Percentiles rank a stretch among this genome's conserved stretches.
These are phyloP conservation scores for Melanargia galathea DNA, from an alignment of 2,888 invertebrate species.

Conservation along the genomic window DNA sequence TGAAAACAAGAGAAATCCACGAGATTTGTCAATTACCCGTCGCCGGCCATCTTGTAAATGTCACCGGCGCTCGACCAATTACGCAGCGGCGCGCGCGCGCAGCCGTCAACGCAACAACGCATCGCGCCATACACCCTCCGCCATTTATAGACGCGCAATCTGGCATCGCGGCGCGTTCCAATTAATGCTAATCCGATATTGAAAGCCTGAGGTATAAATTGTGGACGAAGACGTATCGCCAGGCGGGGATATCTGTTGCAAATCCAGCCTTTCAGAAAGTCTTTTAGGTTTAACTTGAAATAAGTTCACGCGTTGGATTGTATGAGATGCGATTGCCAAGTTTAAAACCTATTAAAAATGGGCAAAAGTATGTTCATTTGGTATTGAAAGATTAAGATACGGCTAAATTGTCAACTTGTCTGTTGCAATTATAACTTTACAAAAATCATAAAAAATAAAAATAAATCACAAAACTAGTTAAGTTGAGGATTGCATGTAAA, in stretches of 20 bases:
- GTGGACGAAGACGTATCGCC: slow-evolving; percentile 38
- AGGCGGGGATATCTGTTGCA: slow-evolving; percentile 21
- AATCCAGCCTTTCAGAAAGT: slow-evolving; percentile 3
- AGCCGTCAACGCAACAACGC: slow-evolving; percentile 71
- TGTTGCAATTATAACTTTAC: not conserved
- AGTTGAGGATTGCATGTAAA: slow-evolving; percentile 28
- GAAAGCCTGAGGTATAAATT: slow-evolving; percentile 42
- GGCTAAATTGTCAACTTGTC: too few relatives aligned
- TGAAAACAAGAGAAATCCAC: slow-evolving; percentile 41
- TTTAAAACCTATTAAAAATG: too few relatives aligned
- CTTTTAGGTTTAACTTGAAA: not conserved
- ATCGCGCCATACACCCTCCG: slow-evolving; percentile 71
- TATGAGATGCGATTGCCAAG: too few relatives aligned
- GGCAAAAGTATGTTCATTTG: too few relatives aligned
- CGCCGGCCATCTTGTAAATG: slow-evolving; percentile 80
- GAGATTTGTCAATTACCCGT: slow-evolving; percentile 76
- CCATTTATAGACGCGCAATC: slow-evolving; percentile 78
- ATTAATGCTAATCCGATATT: slow-evolving; percentile 76
- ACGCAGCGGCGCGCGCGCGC: slow-evolving; percentile 75
- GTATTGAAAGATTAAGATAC: too few relatives aligned
- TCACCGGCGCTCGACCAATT: slow-evolving; percentile 78
- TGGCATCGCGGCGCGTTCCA: slow-evolving; percentile 69
- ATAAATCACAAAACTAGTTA: slow-evolving; percentile 6
- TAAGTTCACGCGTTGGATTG: too few relatives aligned
- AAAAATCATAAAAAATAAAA: not conserved